phyloP scores from a whole-genome alignment of 2,888 invertebrate species.

The Eupithecia insigniata region DNA sequence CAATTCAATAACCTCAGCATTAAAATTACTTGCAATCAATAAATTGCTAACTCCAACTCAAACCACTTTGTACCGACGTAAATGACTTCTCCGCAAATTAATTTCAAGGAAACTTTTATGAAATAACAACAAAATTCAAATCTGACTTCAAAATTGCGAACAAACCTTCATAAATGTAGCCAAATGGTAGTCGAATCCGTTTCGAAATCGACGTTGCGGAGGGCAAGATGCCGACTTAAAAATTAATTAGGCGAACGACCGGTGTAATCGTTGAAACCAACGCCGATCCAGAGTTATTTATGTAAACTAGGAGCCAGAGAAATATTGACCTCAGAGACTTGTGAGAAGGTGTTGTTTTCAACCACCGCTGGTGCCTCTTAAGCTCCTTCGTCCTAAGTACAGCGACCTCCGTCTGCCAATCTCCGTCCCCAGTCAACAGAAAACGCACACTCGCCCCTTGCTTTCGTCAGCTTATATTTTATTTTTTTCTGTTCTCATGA shows the following conservation, averaged over 20 bases:
- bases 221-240: slow-evolving; percentile 79
- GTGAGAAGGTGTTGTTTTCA: slow-evolving; percentile 62
- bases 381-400: slow-evolving; percentile 49
- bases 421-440: slow-evolving; percentile 64
- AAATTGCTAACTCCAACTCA: slow-evolving; percentile 33
- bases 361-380: slow-evolving; percentile 54
- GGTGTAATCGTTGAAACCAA: slow-evolving; percentile 78
- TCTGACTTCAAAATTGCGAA: slow-evolving; percentile 59
- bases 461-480: slow-evolving; percentile 68
- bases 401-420: slow-evolving; percentile 60
- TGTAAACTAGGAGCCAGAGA: slow-evolving; percentile 56
- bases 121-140: slow-evolving; percentile 59
- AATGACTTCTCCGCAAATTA: slow-evolving; percentile 50
- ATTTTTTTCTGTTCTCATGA: slow-evolving; percentile 70
- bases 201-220: slow-evolving; percentile 69
- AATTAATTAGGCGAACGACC: slow-evolving; percentile 84
- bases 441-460: slow-evolving; percentile 67
- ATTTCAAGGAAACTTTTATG: slow-evolving; percentile 55
- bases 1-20: slow-evolving; percentile 24
- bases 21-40: slow-evolving; percentile 31
- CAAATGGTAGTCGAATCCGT: slow-evolving; percentile 74
- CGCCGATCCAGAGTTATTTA: slow-evolving; percentile 71
- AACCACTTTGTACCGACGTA: slow-evolving; percentile 28
- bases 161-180: slow-evolving; percentile 63
- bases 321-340: slow-evolving; percentile 62